Evolutionary conservation across 2,888 invertebrate species (phyloP).

Genomic region (Eristalis pertinax): DNA sequence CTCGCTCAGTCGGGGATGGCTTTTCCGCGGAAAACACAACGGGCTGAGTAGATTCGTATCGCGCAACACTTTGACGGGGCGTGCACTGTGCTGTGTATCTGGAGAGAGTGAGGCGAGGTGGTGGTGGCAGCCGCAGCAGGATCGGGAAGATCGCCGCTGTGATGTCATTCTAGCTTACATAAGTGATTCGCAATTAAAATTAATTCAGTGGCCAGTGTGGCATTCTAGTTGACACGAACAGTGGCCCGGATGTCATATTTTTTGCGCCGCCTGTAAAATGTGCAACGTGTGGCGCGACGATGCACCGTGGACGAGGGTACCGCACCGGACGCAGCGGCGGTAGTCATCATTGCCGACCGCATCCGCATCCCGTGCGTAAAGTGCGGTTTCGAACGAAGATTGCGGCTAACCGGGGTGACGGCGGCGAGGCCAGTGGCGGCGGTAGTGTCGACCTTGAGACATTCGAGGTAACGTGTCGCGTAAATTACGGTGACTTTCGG

Average conservation of each 20-base stretch:
- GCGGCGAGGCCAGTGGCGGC: slow-evolving; percentile 3
- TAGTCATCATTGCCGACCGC: slow-evolving; percentile 18
- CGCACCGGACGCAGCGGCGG: slow-evolving; percentile 53
- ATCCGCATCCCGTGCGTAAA: slow-evolving; percentile 63
- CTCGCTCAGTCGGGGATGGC: slow-evolving; percentile 66
- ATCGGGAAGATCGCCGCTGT: slow-evolving; percentile 40
- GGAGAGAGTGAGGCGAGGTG: neutral
- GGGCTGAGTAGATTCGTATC: slow-evolving; percentile 10
- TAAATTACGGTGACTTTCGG: slow-evolving; percentile 72
- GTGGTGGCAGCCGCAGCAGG: neutral
- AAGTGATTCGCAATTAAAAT: slow-evolving; percentile 48
- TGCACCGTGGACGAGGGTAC: slow-evolving; percentile 65
- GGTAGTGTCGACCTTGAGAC: slow-evolving; percentile 60
- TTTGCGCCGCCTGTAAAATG: slow-evolving; percentile 44
- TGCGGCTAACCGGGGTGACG: slow-evolving; percentile 21
- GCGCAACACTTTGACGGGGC: slow-evolving; percentile 19
- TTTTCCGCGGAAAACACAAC: slow-evolving; percentile 64
- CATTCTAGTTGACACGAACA: slow-evolving; percentile 1
- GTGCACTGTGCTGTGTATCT: neutral
- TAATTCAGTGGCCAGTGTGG: slow-evolving; percentile 16
- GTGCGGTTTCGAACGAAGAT: slow-evolving; percentile 71
- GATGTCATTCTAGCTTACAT: slow-evolving; percentile 69
- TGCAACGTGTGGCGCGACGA: slow-evolving; percentile 33
- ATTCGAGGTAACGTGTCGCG: slow-evolving; percentile 72
- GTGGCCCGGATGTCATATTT: slow-evolving; percentile 62